These are phyloP conservation scores for Melieria omissa DNA, from an alignment of 2,888 invertebrate species.

Conservation along the genomic window DNA sequence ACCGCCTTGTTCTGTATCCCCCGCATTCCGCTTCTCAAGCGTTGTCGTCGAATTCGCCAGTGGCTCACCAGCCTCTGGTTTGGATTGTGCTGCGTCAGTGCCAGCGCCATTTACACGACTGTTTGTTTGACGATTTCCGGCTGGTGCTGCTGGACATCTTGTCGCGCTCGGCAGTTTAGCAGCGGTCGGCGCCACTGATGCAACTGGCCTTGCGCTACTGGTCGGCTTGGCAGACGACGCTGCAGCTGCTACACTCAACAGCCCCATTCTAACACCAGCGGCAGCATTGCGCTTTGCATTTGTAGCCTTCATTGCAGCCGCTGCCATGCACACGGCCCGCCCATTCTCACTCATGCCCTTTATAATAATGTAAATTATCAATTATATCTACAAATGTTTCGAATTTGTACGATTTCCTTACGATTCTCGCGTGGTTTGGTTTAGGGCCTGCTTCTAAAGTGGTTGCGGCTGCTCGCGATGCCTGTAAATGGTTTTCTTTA, in stretches of 20 bases:
- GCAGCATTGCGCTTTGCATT: neutral
- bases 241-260: neutral
- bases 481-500: conserved; percentile 51
- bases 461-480: conserved; percentile 12
- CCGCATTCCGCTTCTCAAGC: neutral
- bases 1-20: neutral
- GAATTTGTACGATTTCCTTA: conserved; percentile 1
- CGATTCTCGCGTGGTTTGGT: conserved; percentile 3
- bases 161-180: neutral
- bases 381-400: neutral
- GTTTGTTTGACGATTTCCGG: neutral
- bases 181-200: neutral
- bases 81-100: neutral
- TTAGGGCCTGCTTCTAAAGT: neutral
- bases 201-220: neutral
- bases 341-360: conserved; percentile 17
- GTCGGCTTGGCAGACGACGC: neutral
- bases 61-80: neutral
- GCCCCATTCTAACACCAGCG: neutral
- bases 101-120: neutral
- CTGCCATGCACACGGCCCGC: neutral
- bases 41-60: conserved; percentile 14
- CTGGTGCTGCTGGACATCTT: neutral
- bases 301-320: conserved; percentile 7
- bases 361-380: neutral